Evolutionary conservation across 2,888 invertebrate genomes (phyloP), one percentile per base, ranked within the genome.

Genomic region (Spodoptera exigua): DNA sequence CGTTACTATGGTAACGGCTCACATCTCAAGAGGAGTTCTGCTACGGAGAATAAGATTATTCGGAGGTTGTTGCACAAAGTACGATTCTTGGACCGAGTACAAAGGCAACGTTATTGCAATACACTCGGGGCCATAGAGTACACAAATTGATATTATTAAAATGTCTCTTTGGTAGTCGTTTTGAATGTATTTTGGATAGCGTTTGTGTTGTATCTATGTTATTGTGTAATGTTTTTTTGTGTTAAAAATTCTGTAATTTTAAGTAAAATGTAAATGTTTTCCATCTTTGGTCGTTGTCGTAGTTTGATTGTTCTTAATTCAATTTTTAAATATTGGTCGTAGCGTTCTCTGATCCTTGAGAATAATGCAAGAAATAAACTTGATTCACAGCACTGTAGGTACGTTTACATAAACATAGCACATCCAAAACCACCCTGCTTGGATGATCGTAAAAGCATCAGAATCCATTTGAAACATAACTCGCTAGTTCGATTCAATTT

Each of bases 41-140:
- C 61, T 56, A 65, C 45, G 75, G 52, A 64, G 76, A 82, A 86
- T 82, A 82, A 82, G 83, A 82, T 87, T 86, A 87, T 82, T 82
- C 78, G 75, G 74, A 75, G 78, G 70, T 61, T 55, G 52, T 57
- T 71, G 74, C 79, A 77, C 78, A 81, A 75, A 75, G 74, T 75
- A 70, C 47, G 61, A 76, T 69, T 78, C 76, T 72, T 75, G 74
- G 73, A 72, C 68, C 32, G 62, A 63, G 54, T 55, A 83, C 80
- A 84, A 81, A 79, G 80, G 74, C 66, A 9, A 9, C 45, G 48
- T 61, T 70, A 62, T 56, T 67, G 70, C 58, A 18, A 55, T 53
- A 67, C 74, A 58, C 76, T 71, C 18, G 64, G 27, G 59, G 51
- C 39, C 39, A 34, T 16, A 55, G 51, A 45, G 46, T 54, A 48